Evolutionary conservation across 1,140 invertebrate species (phyloP), one percentile per base, ranked within the genome.

Genomic region (Brachionus asplanchnoidis): DNA sequence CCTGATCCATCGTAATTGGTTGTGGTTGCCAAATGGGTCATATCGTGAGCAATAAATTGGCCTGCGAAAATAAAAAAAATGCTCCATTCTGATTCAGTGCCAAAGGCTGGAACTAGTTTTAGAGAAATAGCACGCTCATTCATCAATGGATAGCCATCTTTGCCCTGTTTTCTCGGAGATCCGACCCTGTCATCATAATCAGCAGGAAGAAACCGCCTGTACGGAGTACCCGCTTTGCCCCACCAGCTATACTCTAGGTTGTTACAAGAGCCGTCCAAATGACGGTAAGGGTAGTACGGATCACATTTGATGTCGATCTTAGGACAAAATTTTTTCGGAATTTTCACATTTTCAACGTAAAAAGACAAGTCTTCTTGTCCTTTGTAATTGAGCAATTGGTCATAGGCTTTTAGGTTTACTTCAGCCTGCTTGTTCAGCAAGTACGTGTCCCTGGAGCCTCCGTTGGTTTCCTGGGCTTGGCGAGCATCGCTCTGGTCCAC

Each of bases 221-320:
- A 95, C 4, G 93, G 92, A 20, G 93, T 93, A 89, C 95, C 93
- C 3, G 93, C 92, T 23, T 93, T 92, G 0, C 95, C 95, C 90
- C 92, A 94, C 1, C 89, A 89, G 6, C 93, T 92, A 86, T 94
- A 89, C 46, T 94, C 91, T 0, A 97, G 93, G 89, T 99, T 99
- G 88, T 96, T 96, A 88, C 95, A 96, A 44, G 91, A 92, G 0
- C 95, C 95, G 86, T 95, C 93, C 20, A 92, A 90, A 0, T 91
- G 91, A 84, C 95, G 88, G 88, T 93, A 97, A 9, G 28, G 50
- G 20, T 84, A 70, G 46, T 84, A 42, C 7, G 14, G 14, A 20
- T 84, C 32, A 75, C 82, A 84, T 28, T 68, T 65, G 32, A 60
- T 60, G 5, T 82, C 40, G 6, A 44, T 26, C n/a, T 12, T 60